These are phyloP conservation scores for Camponotus vicinus DNA, from an alignment of 1,140 invertebrate genomes.

Conservation along the genomic window DNA sequence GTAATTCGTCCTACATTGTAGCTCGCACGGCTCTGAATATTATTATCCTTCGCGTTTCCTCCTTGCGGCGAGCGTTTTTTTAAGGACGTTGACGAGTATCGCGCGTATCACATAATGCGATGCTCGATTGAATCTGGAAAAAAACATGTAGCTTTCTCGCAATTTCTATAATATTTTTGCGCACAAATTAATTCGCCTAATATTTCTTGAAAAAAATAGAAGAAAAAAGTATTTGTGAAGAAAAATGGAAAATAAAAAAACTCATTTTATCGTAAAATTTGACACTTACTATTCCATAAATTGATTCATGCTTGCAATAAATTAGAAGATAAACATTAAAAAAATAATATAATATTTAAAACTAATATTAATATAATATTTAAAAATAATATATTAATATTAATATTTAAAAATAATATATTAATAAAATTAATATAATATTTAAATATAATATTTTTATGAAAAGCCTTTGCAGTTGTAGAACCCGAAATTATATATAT, in stretches of 20 bases:
- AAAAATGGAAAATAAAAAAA: background rate
- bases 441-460: background rate
- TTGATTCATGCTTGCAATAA: background rate
- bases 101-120: background rate
- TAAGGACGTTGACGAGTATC: constrained; percentile 28
- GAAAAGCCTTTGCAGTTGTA: no score
- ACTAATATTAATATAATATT: no score
- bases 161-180: background rate
- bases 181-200: background rate
- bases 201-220: background rate
- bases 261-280: no score
- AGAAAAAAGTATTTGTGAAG: background rate
- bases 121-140: constrained; percentile 27
- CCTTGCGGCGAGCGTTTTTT: constrained; percentile 6
- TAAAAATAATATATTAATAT: no score
- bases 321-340: background rate
- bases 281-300: background rate
- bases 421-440: background rate
- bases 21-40: constrained; percentile 56
- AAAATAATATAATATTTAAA: background rate
- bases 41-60: constrained; percentile 56
- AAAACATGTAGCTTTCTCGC: background rate
- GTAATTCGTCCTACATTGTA: constrained; percentile 62
- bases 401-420: no score
- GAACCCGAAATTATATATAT: background rate